Conservation (phyloP, 2,888 invertebrate species). For the Molorchus minor region DNA sequence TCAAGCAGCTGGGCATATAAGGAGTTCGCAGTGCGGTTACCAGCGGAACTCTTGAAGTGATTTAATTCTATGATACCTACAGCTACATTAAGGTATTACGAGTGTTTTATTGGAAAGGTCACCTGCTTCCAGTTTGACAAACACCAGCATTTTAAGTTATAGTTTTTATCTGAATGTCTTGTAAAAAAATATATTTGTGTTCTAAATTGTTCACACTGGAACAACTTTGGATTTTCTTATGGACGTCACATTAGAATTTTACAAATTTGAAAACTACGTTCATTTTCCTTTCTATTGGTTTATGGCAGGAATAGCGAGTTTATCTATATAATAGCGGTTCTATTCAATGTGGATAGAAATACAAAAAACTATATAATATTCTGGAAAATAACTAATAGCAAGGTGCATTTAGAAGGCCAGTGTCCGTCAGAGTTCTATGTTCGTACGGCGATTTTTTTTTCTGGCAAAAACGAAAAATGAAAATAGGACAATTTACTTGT, state of each 20-base stretch:
- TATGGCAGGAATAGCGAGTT: background rate
- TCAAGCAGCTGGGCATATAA: conserved; percentile 51
- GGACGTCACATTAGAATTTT: background rate
- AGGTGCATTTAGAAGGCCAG: no score
- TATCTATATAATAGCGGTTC: no score
- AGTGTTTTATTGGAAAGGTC: conserved; percentile 10
- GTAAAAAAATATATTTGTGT: background rate
- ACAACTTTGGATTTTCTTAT: background rate
- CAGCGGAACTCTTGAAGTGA: conserved; percentile 27
- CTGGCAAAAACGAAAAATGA: no score
- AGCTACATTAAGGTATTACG: no score
- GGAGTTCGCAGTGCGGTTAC: conserved; percentile 40
- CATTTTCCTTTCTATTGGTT: background rate
- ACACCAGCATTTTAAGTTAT: background rate
- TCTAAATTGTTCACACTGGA: no score
- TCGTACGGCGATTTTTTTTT: no score
- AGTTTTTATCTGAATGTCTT: background rate
- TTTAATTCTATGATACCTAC: conserved; percentile 16
- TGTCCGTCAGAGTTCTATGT: no score
- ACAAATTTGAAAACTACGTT: background rate
- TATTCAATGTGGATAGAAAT: no score
- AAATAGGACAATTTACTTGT: no score
- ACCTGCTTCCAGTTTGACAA: background rate
- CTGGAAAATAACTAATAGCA: no score
- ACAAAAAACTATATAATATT: no score